These are phyloP conservation scores for Chelonoidis abingdonii DNA, from an alignment of 2,113 vertebrate genomes.

Conservation along the genomic window DNA sequence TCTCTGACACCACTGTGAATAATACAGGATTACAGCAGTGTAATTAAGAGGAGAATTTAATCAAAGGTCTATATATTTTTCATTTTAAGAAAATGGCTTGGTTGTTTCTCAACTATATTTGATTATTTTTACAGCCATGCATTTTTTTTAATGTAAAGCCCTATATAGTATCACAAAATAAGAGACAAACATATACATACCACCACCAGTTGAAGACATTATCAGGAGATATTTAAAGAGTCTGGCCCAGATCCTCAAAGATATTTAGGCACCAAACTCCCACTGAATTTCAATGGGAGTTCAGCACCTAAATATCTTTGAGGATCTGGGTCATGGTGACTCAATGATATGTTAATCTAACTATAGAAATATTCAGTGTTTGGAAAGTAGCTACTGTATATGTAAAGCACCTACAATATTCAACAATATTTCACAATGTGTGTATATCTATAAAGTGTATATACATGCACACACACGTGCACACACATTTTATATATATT, in stretches of 20 bases:
- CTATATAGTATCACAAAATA: fast-evolving
- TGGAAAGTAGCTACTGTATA: background rate
- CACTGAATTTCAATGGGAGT: background rate
- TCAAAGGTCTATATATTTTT: background rate
- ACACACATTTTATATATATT: background rate
- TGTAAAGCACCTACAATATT: background rate
- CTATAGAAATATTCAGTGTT: background rate
- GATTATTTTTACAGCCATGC: background rate
- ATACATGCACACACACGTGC: background rate
- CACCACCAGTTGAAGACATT: background rate
- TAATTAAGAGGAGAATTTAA: conserved; percentile 9
- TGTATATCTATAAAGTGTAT: background rate
- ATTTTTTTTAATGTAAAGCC: background rate
- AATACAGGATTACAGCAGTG: background rate
- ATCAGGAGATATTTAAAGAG: background rate
- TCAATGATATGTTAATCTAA: background rate
- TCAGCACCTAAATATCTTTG: background rate
- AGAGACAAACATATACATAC: background rate
- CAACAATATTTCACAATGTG: background rate
- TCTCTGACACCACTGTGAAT: conserved; percentile 8
- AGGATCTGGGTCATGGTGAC: background rate
- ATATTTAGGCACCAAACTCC: background rate
- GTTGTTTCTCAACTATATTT: background rate
- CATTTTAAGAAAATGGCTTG: conserved; percentile 12
- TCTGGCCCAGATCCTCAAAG: background rate